A percentile compares a stretch with the other conserved stretches of the same genome.
These are phyloP conservation scores for Chrysomallon squamiferum DNA, from an alignment of 1,140 invertebrate genomes.

Conservation along the genomic window DNA sequence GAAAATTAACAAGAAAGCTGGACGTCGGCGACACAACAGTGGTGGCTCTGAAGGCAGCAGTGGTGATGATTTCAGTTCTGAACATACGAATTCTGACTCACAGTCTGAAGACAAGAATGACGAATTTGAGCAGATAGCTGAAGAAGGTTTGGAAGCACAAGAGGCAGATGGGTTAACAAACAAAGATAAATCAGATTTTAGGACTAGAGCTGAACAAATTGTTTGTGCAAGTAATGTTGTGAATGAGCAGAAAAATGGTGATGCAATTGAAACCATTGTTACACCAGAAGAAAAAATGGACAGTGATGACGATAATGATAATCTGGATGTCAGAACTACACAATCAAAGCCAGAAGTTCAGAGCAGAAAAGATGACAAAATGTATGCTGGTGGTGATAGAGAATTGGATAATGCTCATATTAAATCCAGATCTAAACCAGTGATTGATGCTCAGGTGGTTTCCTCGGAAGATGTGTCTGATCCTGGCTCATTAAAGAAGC, in stretches of 20 bases:
- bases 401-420: too few species aligned
- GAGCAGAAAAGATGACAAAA: too few species aligned
- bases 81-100: slow-evolving; percentile 15
- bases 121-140: slow-evolving; percentile 1
- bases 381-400: too few species aligned
- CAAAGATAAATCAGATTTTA: slow-evolving; percentile 12
- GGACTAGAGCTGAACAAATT: slow-evolving; percentile 19
- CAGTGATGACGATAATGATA: slow-evolving; percentile 11
- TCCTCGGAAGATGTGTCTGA: not conserved
- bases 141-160: slow-evolving; percentile 5
- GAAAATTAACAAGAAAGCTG: slow-evolving; percentile 24
- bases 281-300: slow-evolving; percentile 6
- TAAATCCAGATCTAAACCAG: too few species aligned
- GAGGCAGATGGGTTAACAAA: not conserved
- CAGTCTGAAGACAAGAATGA: slow-evolving; percentile 7
- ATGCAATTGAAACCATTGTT: slow-evolving; percentile 14
- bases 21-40: slow-evolving; percentile 37
- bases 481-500: not conserved
- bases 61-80: slow-evolving; percentile 30
- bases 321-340: slow-evolving; percentile 7
- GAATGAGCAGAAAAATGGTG: slow-evolving; percentile 11
- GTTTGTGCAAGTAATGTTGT: not conserved
- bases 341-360: too few species aligned
- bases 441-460: not conserved
- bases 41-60: slow-evolving; percentile 42